Conservation (phyloP, 2,797 vertebrate species). For the Tolypeutes matacus region DNA sequence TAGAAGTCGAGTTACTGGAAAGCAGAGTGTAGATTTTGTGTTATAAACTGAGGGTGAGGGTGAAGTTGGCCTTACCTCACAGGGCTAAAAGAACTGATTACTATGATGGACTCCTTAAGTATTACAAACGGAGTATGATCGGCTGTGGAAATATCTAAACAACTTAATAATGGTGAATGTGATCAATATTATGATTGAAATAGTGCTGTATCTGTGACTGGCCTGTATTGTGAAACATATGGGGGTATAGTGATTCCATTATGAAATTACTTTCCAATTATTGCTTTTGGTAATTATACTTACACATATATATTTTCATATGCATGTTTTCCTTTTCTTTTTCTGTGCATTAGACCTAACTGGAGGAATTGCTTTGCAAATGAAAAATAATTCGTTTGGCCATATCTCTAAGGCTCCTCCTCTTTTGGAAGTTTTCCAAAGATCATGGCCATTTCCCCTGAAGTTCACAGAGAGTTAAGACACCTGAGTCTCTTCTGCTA, state of each 20-base stretch:
- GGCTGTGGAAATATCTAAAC: constrained; percentile 6
- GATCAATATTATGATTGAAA: background rate
- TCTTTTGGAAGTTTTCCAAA: constrained; percentile 33
- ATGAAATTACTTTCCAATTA: constrained; percentile 14
- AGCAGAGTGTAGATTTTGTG: constrained; percentile 23
- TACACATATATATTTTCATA: background rate
- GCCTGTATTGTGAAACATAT: background rate
- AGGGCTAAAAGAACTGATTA: constrained; percentile 35
- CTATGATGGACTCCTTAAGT: background rate
- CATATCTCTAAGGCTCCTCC: background rate
- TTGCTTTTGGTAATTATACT: constrained; percentile 4
- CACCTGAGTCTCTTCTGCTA: background rate
- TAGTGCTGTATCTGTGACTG: background rate
- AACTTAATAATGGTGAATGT: constrained; percentile 3
- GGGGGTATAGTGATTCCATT: background rate
- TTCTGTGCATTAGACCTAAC: constrained; percentile 22
- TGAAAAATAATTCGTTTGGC: background rate
- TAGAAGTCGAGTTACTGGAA: constrained; percentile 39
- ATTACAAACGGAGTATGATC: background rate
- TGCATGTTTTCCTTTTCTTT: background rate
- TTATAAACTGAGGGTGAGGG: background rate
- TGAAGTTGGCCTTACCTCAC: background rate
- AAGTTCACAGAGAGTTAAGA: background rate
- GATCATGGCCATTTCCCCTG: background rate
- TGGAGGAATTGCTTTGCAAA: constrained; percentile 9